Evolutionary conservation across 2,888 invertebrate genomes (phyloP).

Genomic region (Serripes groenlandicus): DNA sequence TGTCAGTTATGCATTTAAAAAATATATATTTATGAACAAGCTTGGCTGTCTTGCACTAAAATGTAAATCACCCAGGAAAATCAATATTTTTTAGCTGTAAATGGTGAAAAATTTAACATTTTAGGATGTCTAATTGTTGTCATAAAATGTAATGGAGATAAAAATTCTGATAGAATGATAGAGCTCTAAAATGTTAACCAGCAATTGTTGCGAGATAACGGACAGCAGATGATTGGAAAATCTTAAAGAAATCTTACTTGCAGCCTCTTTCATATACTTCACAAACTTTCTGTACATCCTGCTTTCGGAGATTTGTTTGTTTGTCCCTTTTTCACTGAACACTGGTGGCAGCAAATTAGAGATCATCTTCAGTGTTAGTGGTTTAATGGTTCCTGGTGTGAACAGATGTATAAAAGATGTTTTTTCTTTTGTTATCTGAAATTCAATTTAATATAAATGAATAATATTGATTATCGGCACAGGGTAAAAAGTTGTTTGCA

Average conservation of each 20-base stretch:
- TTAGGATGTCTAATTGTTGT: background rate
- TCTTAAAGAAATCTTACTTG: background rate
- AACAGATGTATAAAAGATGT: background rate
- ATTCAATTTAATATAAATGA: background rate
- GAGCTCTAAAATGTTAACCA: too few relatives aligned
- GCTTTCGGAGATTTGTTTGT: background rate
- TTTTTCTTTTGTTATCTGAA: background rate
- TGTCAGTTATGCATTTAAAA: background rate
- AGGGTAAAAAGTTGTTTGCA: background rate
- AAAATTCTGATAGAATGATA: too few relatives aligned
- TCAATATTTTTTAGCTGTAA: background rate
- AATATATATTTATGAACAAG: background rate
- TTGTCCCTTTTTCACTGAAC: background rate
- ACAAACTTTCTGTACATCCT: background rate
- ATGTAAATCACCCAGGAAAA: background rate
- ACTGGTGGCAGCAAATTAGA: background rate
- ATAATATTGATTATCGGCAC: background rate
- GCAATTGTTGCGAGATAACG: too few relatives aligned
- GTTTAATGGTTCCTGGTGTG: background rate
- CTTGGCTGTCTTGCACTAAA: too few relatives aligned
- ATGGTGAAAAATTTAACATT: background rate
- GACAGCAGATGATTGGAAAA: background rate
- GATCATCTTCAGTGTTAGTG: background rate
- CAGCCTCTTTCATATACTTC: background rate
- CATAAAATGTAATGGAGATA: background rate